phyloP scores from a whole-genome alignment of 2,113 vertebrate genomes.

The Halichoeres trimaculatus region DNA sequence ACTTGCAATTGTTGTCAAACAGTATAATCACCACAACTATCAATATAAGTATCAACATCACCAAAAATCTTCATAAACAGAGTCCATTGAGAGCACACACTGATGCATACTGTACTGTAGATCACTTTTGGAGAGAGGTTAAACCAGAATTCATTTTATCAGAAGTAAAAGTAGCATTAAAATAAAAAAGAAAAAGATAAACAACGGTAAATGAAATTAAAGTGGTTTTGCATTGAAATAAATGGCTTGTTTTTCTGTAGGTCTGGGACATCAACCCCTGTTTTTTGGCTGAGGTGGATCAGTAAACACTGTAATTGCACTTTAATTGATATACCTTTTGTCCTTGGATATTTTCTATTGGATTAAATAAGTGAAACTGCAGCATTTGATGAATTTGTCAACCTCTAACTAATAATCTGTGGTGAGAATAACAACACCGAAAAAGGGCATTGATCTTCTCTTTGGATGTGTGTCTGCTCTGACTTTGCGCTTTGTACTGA shows the following conservation, averaged over 20 bases:
- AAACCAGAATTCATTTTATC: slow-evolving; percentile 52
- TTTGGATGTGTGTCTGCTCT: slow-evolving; percentile 15
- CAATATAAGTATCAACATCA: slow-evolving; percentile 75
- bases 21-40: slow-evolving; percentile 80
- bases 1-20: slow-evolving; percentile 81
- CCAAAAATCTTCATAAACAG: slow-evolving; percentile 76
- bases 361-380: slow-evolving; percentile 61
- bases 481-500: neutral
- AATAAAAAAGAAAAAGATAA: slow-evolving; percentile 48
- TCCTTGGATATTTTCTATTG: slow-evolving; percentile 50
- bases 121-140: slow-evolving; percentile 67
- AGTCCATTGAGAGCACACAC: slow-evolving; percentile 77
- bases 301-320: slow-evolving; percentile 81
- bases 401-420: slow-evolving; percentile 12
- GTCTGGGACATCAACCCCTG: slow-evolving; percentile 51
- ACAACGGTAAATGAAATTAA: slow-evolving; percentile 45
- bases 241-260: slow-evolving; percentile 68
- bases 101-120: slow-evolving; percentile 77
- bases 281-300: slow-evolving; percentile 64
- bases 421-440: slow-evolving; percentile 6
- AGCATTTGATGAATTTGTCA: slow-evolving; percentile 47
- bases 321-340: slow-evolving; percentile 69
- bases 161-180: slow-evolving; percentile 65
- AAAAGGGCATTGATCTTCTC: neutral
- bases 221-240: slow-evolving; percentile 55